These are phyloP conservation scores for Drosophila percnosoma DNA, from an alignment of 2,888 invertebrate genomes.

Conservation along the genomic window DNA sequence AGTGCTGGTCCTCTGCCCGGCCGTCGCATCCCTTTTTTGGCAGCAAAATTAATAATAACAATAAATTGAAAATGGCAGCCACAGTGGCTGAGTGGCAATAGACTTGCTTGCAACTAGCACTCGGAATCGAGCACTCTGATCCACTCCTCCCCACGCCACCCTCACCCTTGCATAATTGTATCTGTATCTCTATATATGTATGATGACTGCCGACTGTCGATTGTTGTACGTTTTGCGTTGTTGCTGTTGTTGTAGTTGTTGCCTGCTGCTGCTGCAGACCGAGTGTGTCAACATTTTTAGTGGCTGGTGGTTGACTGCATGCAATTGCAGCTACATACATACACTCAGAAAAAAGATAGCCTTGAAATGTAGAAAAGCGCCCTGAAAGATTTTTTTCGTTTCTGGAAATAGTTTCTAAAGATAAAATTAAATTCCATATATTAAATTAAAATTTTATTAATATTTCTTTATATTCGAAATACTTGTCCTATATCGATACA, in stretches of 20 bases:
- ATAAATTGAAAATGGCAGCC: constrained; percentile 81
- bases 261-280: constrained; percentile 35
- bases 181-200: constrained; percentile 33
- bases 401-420: background rate
- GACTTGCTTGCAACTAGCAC: constrained; percentile 46
- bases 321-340: constrained; percentile 55
- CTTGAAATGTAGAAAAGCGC: background rate
- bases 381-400: background rate
- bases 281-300: constrained; percentile 78
- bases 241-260: constrained; percentile 7
- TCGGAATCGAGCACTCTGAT: constrained; percentile 21
- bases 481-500: background rate
- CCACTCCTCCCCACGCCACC: background rate
- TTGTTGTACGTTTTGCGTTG: constrained; percentile 19
- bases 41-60: constrained; percentile 78
- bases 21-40: constrained; percentile 73
- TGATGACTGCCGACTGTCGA: constrained; percentile 24
- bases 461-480: background rate
- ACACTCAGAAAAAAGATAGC: background rate
- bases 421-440: background rate
- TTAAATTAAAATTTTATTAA: background rate
- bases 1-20: constrained; percentile 7
- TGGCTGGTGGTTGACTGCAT: constrained; percentile 76
- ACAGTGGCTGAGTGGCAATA: constrained; percentile 42
- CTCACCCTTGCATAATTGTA: constrained; percentile 28